Evolutionary conservation across 2,888 invertebrate species (phyloP).

Genomic region (Eupithecia abbreviata): DNA sequence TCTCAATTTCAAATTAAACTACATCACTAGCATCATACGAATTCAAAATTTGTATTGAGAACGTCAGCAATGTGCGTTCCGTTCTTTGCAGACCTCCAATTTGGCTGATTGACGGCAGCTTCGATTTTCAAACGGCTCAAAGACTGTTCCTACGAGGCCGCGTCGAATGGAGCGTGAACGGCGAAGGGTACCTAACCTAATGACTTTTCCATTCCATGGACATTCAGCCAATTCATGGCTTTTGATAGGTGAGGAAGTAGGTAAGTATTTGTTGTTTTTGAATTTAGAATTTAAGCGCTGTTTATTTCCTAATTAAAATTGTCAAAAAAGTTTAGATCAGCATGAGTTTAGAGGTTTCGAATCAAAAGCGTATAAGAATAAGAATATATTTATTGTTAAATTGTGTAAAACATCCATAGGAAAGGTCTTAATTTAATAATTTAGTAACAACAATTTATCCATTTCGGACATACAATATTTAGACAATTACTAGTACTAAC

Average conservation of each 20-base stretch:
- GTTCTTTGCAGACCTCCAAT: conserved; percentile 77
- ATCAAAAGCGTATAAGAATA: background rate
- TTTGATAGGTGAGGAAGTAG: conserved; percentile 17
- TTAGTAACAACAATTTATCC: too few relatives aligned
- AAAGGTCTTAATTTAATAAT: too few relatives aligned
- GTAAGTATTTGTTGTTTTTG: background rate
- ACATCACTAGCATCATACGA: conserved; percentile 56
- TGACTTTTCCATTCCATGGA: conserved; percentile 27
- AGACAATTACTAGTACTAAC: too few relatives aligned
- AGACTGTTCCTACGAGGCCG: conserved; percentile 66
- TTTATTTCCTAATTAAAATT: background rate
- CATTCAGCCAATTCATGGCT: conserved; percentile 24
- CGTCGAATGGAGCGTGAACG: conserved; percentile 36
- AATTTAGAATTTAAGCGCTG: background rate
- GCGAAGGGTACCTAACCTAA: background rate
- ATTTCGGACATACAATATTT: too few relatives aligned
- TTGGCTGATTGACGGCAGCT: conserved; percentile 78
- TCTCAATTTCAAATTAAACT: background rate
- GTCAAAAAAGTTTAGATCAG: background rate
- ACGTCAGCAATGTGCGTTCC: conserved; percentile 55
- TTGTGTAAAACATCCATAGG: too few relatives aligned
- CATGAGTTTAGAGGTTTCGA: background rate
- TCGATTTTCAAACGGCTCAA: conserved; percentile 78
- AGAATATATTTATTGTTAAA: too few relatives aligned
- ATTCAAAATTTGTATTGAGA: conserved; percentile 70